phyloP scores from a whole-genome alignment of 1,140 invertebrate genomes.

The Drosophila carrolli region DNA sequence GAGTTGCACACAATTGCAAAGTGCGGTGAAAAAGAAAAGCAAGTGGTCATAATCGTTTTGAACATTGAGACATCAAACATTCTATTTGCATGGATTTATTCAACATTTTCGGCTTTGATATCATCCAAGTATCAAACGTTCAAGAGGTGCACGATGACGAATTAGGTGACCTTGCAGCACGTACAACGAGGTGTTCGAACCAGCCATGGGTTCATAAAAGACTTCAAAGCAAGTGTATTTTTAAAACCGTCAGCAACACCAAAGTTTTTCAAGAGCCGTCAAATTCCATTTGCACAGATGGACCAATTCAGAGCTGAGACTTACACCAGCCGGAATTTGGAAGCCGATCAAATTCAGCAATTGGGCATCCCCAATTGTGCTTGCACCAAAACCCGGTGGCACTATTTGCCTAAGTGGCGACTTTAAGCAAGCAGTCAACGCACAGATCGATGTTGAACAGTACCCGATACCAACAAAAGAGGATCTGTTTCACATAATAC shows the following conservation, averaged over 20 bases:
- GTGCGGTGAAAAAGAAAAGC: not conserved
- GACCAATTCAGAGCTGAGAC: not conserved
- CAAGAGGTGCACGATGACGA: no score
- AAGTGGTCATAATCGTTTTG: not conserved
- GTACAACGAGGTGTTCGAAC: not conserved
- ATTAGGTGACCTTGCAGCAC: no score
- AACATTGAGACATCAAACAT: not conserved
- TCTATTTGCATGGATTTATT: not conserved
- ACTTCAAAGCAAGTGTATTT: no score
- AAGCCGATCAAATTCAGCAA: not conserved
- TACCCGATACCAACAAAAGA: constrained; percentile 1
- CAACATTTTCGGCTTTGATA: not conserved
- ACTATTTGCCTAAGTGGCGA: not conserved
- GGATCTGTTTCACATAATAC: not conserved
- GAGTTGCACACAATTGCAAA: constrained; percentile 1
- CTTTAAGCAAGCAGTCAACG: not conserved
- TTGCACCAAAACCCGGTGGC: not conserved
- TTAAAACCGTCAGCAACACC: no score
- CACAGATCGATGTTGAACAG: constrained; percentile 1
- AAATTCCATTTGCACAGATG: no score
- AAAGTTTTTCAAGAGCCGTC: no score
- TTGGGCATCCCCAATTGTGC: not conserved
- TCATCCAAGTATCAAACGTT: not conserved
- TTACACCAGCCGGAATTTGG: not conserved
- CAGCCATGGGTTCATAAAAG: no score